Evolutionary conservation across 2,113 vertebrate species (phyloP).

Genomic region (Empidonax alnorum): DNA sequence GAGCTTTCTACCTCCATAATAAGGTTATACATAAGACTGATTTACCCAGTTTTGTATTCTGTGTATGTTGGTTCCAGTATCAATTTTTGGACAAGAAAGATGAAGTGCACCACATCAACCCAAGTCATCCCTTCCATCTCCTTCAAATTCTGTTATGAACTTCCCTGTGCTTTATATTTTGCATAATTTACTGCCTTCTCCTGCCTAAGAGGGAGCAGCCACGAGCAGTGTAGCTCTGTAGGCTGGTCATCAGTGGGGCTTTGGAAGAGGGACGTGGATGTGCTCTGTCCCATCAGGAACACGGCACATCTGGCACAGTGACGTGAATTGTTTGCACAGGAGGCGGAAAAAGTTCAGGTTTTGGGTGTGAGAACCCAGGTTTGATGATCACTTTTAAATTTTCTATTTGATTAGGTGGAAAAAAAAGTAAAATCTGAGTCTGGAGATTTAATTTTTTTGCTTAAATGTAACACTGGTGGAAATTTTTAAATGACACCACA

Average conservation of each 20-base stretch:
- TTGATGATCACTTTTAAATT: neutral
- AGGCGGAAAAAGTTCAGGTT: neutral
- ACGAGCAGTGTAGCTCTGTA: neutral
- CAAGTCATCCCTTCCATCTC: neutral
- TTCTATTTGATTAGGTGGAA: neutral
- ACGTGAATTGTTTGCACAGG: neutral
- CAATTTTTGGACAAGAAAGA: neutral
- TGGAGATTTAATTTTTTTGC: neutral
- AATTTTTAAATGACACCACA: neutral
- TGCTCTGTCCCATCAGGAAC: neutral
- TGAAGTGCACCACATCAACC: neutral
- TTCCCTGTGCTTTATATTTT: neutral
- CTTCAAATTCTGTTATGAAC: neutral
- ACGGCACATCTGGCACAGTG: rapidly evolving
- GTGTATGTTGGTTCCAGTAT: neutral
- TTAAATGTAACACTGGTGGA: neutral
- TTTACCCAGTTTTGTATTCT: neutral
- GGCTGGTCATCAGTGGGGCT: neutral
- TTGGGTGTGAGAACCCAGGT: neutral
- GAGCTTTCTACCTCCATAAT: neutral
- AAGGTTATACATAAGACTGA: neutral
- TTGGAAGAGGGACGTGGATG: neutral
- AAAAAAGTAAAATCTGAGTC: neutral
- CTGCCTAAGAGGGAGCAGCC: neutral
- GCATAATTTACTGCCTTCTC: neutral